Base-by-base conservation (phyloP, 2,113 vertebrate species). In the Naja naja region DNA sequence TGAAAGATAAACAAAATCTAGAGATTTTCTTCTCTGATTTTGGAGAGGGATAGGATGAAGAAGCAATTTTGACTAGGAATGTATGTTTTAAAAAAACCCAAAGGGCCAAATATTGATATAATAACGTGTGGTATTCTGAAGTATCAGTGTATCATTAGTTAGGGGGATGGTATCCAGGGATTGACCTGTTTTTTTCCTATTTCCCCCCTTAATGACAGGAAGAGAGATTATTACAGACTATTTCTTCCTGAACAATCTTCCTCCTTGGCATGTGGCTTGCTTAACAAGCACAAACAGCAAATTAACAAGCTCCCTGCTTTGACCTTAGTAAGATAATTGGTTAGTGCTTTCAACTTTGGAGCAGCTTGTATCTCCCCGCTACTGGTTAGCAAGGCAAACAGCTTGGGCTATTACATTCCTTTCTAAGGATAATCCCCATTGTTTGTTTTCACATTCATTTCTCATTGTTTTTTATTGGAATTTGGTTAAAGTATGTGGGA, bases 1-100 rank as follows among this genome's bases (percentile, higher is more conserved):
- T 86, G 86, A 2, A 0, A 95, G 95, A 96, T 94, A 34, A 96
- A 94, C 96, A 94, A 96, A 91, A 91, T 81, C 69, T 49, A 94
- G 91, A 85, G 2, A 92, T 94, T 95, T 94, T 91, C 49, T 92
- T 55, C 49, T 58, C 91, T 9, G 1, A 4, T 45, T 93, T 93
- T 55, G 25, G 88, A 69, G 90, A 94, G 95, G 94, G 43, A 85
- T 90, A 94, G 93, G 53, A 60, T 93, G 86, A 89, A 90, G 94
- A 27, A 45, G 58, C 34, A 91, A 64, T 93, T 95, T 93, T 94
- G 9, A 3, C 45, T 18, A 27, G 89, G n/a, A 69, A 39, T 22
- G 5, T 60, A 55, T 16, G 52, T 89, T 81, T 27, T 55, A 11
- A 2, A 87, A 90, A 90, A 88, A 90, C 16, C 39, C 23, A 45